phyloP scores from a whole-genome alignment of 2,797 vertebrate genomes.

The Xenopus petersii region DNA sequence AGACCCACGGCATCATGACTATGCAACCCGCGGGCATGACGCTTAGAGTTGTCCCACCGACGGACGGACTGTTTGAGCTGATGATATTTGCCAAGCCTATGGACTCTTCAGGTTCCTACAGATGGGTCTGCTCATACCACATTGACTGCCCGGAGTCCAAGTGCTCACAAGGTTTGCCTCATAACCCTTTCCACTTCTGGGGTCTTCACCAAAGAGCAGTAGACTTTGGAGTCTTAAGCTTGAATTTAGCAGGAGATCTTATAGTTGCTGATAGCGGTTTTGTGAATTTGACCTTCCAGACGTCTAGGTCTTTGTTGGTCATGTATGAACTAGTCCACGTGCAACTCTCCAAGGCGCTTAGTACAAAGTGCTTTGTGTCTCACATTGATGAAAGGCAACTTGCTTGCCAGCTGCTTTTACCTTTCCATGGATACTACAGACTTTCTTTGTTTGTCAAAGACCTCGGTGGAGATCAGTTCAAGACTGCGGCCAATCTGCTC shows the following conservation, averaged over 20 bases:
- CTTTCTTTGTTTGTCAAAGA: constrained; percentile 74
- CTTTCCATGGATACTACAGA: constrained; percentile 67
- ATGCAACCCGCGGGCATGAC: constrained; percentile 65
- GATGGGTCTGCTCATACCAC: constrained; percentile 77
- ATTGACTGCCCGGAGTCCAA: constrained; percentile 63
- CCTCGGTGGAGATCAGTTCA: constrained; percentile 62
- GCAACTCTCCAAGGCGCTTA: constrained; percentile 55
- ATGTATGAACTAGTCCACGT: constrained; percentile 67
- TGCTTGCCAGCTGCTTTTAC: constrained; percentile 69
- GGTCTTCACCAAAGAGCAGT: constrained; percentile 60
- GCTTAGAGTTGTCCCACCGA: constrained; percentile 69
- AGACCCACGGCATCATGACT: constrained; percentile 64
- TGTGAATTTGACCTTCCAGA: constrained; percentile 63
- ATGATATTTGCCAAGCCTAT: constrained; percentile 71
- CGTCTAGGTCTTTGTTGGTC: constrained; percentile 65
- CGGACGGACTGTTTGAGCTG: constrained; percentile 66
- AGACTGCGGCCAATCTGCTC: constrained; percentile 74
- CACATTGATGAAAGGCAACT: constrained; percentile 69
- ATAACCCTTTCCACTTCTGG: constrained; percentile 77
- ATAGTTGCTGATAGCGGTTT: constrained; percentile 56
- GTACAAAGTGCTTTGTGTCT: constrained; percentile 70
- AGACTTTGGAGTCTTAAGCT: constrained; percentile 62
- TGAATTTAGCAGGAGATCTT: constrained; percentile 58
- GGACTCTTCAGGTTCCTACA: constrained; percentile 52
- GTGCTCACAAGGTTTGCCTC: constrained; percentile 63